Percentiles rank a stretch among this genome's conserved stretches.
phyloP scores from a whole-genome alignment of 1,140 invertebrate species.

The Conopomorpha cramerella region DNA sequence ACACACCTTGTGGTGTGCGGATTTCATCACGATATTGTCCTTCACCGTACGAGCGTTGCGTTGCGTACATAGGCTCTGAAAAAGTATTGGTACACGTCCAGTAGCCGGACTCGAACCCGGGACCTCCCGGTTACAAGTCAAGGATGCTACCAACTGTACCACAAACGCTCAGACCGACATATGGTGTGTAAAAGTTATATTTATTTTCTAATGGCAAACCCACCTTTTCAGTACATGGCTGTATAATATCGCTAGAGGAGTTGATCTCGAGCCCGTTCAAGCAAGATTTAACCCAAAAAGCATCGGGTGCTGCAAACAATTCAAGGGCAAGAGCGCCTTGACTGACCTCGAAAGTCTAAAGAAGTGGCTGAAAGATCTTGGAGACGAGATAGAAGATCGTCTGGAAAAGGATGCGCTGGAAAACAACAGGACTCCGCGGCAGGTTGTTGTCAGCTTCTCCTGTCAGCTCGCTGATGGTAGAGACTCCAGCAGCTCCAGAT shows the following conservation, averaged over 20 bases:
- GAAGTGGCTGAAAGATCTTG: slow-evolving; percentile 82
- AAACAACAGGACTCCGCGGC: slow-evolving; percentile 70
- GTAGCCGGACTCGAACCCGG: too few species aligned
- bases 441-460: slow-evolving; percentile 64
- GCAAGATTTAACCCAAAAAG: slow-evolving; percentile 86
- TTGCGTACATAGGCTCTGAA: too few species aligned
- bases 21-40: too few species aligned
- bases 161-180: too few species aligned
- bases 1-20: too few species aligned
- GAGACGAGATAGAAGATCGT: slow-evolving; percentile 82
- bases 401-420: slow-evolving; percentile 77
- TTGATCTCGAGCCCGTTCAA: slow-evolving; percentile 85
- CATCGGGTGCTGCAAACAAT: slow-evolving; percentile 95
- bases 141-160: too few species aligned
- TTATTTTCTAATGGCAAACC: not conserved
- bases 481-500: slow-evolving; percentile 64
- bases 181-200: not conserved
- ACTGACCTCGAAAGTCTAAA: slow-evolving; percentile 70
- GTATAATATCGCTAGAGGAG: slow-evolving; percentile 83
- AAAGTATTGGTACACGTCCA: too few species aligned
- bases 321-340: slow-evolving; percentile 82
- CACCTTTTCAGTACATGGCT: slow-evolving; percentile 77
- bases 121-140: too few species aligned
- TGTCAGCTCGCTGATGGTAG: slow-evolving; percentile 63
- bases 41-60: too few species aligned